Evolutionary conservation across 2,797 vertebrate species (phyloP), one percentile per base, ranked within the genome.

Genomic region (Scolopax rusticola): DNA sequence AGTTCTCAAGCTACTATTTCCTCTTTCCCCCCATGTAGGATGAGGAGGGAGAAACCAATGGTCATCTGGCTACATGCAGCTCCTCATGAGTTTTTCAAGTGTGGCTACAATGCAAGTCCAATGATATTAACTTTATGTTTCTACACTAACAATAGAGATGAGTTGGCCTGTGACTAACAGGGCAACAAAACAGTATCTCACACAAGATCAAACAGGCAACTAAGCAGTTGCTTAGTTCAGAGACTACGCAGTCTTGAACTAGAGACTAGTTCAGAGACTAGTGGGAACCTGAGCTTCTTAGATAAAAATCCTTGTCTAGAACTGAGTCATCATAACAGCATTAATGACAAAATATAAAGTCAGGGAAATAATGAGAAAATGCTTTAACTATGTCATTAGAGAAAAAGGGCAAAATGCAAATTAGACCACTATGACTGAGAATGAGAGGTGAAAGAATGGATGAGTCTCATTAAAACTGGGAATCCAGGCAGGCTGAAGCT

Each of bases 391-490:
- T 69, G 77, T 90, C 70, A 65, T 84, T 84, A 84, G 18, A 54
- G 65, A 54, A 33, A 81, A 96, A 90, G 50, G 80, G 45, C 38
- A 84, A 89, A 89, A 92, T 78, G 70, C 45, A 89, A 89, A 89
- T 84, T n/a, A 69, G 18, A 13, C 40, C 69, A 88, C 47, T 36
- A 7, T 36, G 70, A 53, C 28, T 81, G 63, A 82, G 67, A 93
- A 84, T 87, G 68, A 76, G 84, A 69, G 18, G 28, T 51, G 73
- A 84, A 81, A 61, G 54, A 90, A 78, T 61, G 63, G 53, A 61
- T 92, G 24, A 53, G 36, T 82, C 63, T 81, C 77, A 75, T 57
- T 87, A 88, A 90, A 90, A 40, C 6, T 65, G 70, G 33, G 28
- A 93, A 79, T 5, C 4, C 23, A 73, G 50, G 32, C 57, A 90